Evolutionary conservation across 2,797 vertebrate genomes (phyloP), one percentile per base, ranked within the genome.

Genomic region (Sphenopsis melanotis): DNA sequence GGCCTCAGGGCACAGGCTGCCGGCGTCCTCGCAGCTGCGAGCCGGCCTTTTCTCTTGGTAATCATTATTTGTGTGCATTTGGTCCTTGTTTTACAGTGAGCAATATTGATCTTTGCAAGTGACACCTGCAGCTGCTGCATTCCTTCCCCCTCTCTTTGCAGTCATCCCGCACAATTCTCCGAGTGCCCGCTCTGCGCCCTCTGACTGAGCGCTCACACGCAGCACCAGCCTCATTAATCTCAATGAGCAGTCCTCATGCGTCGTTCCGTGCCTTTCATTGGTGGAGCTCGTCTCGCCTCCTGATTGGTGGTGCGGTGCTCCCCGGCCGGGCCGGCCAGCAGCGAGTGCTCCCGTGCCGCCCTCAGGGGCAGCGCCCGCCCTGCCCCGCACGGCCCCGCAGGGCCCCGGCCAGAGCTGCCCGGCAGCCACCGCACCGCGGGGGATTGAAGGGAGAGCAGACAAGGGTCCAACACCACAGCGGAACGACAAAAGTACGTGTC

Each of bases 141-240:
- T 56, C 78, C 20, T 55, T 15, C 9, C 1, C 2, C 4, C 5
- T 5, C 24, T 10, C 1, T 10, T 21, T 24, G 2, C 24, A 44
- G 4, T 9, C 55, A 18, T 23, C 60, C 32, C 52, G 24, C 10
- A 10, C 15, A 15, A 9, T 21, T 61, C 6, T 29, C 20, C 5
- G 15, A 15, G 18, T 11, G 10, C 10, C 20, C 5, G 2, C 44
- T 34, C 29, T 11, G 12, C 52, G 13, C 32, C 24, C 9, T 11
- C 6, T 13, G 39, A 6, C 12, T 7, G 21, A 80, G 32, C 11
- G 42, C 46, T n/a, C 44, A 14, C 4, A 11, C 22, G 61, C 41
- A 52, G 15, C 23, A 36, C 11, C 11, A 12, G 15, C 23, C 10
- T 26, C 16, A 57, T 12, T 36, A 26, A 26, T 36, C 26, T 26